These are phyloP conservation scores for Graphium colonna DNA, from an alignment of 2,888 invertebrate species.

Conservation along the genomic window DNA sequence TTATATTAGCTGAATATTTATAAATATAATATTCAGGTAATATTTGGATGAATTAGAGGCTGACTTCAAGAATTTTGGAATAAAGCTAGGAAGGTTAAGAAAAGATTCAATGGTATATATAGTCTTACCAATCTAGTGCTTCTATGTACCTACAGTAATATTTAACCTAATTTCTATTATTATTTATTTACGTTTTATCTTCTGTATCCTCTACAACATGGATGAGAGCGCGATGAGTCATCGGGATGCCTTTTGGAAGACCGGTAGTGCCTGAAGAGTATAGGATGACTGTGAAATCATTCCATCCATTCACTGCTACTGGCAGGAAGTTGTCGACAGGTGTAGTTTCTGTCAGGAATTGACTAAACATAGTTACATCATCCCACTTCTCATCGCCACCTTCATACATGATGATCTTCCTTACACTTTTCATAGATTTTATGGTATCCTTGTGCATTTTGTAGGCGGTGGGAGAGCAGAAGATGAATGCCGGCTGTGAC, in stretches of 20 bases:
- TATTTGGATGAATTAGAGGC: too few species aligned
- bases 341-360: constrained; percentile 33
- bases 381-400: neutral
- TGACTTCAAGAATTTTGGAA: too few species aligned
- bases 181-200: constrained; percentile 2
- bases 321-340: constrained; percentile 43
- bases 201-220: constrained; percentile 16
- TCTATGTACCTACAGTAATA: too few species aligned
- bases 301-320: constrained; percentile 44
- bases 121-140: too few species aligned
- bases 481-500: constrained; percentile 35
- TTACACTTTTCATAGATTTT: constrained; percentile 6
- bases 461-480: constrained; percentile 33
- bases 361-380: neutral
- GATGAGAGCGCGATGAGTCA: constrained; percentile 49
- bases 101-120: too few species aligned
- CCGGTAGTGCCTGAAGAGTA: constrained; percentile 70
- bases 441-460: constrained; percentile 27
- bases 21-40: too few species aligned
- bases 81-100: too few species aligned
- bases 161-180: too few species aligned
- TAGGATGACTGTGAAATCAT: constrained; percentile 47
- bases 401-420: constrained; percentile 28
- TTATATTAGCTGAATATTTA: too few species aligned
- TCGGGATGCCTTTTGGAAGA: constrained; percentile 59